These are phyloP conservation scores for Mylabris phalerata DNA, from an alignment of 1,140 invertebrate genomes.

Conservation along the genomic window DNA sequence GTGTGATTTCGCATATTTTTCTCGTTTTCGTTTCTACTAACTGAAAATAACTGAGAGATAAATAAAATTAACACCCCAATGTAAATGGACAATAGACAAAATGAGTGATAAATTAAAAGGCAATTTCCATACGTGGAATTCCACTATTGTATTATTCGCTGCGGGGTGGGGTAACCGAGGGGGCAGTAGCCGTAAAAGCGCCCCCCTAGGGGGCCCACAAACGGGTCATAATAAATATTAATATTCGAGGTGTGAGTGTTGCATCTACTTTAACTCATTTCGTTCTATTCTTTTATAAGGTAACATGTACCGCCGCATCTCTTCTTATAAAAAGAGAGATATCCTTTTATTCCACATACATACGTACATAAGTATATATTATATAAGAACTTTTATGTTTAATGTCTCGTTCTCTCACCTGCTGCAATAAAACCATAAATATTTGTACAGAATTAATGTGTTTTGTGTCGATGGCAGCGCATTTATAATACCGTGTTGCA, in stretches of 20 bases:
- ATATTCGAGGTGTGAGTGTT: constrained; percentile 35
- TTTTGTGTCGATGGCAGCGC: constrained; percentile 27
- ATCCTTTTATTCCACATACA: neutral
- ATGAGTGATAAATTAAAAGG: constrained; percentile 40
- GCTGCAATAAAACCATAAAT: constrained; percentile 40
- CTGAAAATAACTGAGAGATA: constrained; percentile 21
- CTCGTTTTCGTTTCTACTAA: too few species aligned
- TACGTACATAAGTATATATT: neutral
- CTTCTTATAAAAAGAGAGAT: neutral
- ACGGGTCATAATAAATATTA: constrained; percentile 39
- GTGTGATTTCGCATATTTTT: too few species aligned
- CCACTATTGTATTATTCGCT: constrained; percentile 21
- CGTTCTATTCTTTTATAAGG: constrained; percentile 8
- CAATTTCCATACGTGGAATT: constrained; percentile 40
- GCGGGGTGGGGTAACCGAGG: constrained; percentile 18
- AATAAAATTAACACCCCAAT: constrained; percentile 41
- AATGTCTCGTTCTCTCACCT: constrained; percentile 26
- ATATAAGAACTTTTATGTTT: too few species aligned
- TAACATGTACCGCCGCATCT: constrained; percentile 11
- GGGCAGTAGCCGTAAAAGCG: constrained; percentile 31
- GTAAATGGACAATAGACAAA: constrained; percentile 39
- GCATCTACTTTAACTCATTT: constrained; percentile 2
- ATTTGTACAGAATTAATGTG: constrained; percentile 37
- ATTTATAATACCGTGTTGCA: constrained; percentile 21
- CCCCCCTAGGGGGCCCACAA: constrained; percentile 20